phyloP scores from a whole-genome alignment of 2,888 invertebrate genomes.

The Artemia sp. region DNA sequence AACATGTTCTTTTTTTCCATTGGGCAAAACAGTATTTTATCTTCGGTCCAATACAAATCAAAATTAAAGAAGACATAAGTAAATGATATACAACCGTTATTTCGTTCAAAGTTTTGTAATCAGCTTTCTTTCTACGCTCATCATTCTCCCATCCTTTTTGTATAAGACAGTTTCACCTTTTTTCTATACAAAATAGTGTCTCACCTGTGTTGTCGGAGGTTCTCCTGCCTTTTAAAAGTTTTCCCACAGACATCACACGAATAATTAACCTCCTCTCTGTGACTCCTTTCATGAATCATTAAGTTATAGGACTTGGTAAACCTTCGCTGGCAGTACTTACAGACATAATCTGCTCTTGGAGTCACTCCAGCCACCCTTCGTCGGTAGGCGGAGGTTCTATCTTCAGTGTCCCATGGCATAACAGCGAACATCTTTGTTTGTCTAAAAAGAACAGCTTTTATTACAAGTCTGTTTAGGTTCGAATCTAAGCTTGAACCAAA shows the following conservation, averaged over 20 bases:
- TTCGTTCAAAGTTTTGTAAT: too few relatives aligned
- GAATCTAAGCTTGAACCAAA: too few relatives aligned
- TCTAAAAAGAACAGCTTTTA: too few relatives aligned
- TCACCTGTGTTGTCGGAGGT: slow-evolving; percentile 80
- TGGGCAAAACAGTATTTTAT: too few relatives aligned
- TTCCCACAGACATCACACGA: slow-evolving; percentile 95
- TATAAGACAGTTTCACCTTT: too few relatives aligned
- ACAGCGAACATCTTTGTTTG: slow-evolving; percentile 54
- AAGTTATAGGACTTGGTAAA: slow-evolving; percentile 72
- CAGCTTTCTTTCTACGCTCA: too few relatives aligned
- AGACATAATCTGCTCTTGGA: slow-evolving; percentile 85
- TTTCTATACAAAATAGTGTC: background rate
- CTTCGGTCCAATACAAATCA: too few relatives aligned
- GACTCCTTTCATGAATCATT: slow-evolving; percentile 94
- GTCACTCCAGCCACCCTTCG: slow-evolving; percentile 63
- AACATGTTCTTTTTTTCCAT: too few relatives aligned
- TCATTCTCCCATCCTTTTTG: too few relatives aligned
- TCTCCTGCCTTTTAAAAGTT: slow-evolving; percentile 93
- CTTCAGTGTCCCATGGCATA: slow-evolving; percentile 74
- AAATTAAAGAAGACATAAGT: too few relatives aligned
- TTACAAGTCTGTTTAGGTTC: too few relatives aligned
- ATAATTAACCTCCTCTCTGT: slow-evolving; percentile 91
- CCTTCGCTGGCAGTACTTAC: slow-evolving; percentile 90
- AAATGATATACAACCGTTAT: too few relatives aligned
- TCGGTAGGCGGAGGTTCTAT: slow-evolving; percentile 48